Conservation (phyloP, 2,797 vertebrate species). For the Paratrypauchen microcephalus region DNA sequence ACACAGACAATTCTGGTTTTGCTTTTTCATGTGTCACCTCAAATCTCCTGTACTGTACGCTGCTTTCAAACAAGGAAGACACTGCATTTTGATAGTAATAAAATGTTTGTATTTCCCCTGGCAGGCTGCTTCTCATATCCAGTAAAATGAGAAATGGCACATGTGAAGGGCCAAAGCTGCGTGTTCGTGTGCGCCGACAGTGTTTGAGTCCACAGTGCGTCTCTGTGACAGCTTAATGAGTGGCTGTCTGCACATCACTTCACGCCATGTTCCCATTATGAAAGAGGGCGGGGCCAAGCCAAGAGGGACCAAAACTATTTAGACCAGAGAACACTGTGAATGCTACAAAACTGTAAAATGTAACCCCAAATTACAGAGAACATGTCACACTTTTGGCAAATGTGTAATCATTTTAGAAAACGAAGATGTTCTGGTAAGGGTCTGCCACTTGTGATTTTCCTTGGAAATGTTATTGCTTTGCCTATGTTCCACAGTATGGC, state of each 20-base stretch:
- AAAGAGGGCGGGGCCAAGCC: constrained; percentile 16
- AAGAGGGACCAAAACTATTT: constrained; percentile 40
- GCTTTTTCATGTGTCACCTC: too few relatives aligned
- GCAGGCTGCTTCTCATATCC: constrained; percentile 19
- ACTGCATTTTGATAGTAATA: not conserved
- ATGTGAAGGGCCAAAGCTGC: constrained; percentile 48
- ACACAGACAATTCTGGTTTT: too few relatives aligned
- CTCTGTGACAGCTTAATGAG: constrained; percentile 67
- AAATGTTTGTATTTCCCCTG: constrained; percentile 6
- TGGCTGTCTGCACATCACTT: constrained; percentile 63
- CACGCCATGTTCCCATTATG: constrained; percentile 38
- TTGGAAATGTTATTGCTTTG: too few relatives aligned
- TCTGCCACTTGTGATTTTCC: too few relatives aligned
- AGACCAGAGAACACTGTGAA: constrained; percentile 38
- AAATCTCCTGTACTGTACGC: not conserved
- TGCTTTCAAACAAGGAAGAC: not conserved
- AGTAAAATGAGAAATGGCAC: constrained; percentile 51
- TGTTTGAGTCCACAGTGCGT: constrained; percentile 46
- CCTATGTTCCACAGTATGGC: too few relatives aligned
- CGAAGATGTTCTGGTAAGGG: not conserved
- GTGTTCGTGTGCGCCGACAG: constrained; percentile 41
- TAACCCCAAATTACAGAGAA: not conserved
- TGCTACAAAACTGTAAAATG: constrained; percentile 30
- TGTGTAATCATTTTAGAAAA: not conserved
- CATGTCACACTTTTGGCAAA: not conserved